Evolutionary conservation across 2,888 invertebrate genomes (phyloP).

Genomic region (Trachelus tabidus): DNA sequence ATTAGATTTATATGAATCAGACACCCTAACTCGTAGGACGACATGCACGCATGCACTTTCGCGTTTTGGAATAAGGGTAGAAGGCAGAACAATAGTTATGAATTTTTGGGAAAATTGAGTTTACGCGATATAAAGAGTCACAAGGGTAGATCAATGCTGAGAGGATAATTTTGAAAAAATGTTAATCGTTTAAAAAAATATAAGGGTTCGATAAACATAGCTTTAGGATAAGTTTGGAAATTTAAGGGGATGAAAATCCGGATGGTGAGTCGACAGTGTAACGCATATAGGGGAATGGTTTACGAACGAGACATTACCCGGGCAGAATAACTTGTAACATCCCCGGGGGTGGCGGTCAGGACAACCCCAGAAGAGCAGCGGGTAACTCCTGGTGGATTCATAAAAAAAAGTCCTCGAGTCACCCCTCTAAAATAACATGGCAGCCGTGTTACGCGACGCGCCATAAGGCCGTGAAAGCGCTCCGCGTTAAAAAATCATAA

Average conservation of each 20-base stretch:
- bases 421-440: conserved; percentile 53
- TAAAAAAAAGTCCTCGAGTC: conserved; percentile 45
- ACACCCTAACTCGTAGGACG: conserved; percentile 2
- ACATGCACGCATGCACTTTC: neutral
- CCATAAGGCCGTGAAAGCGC: conserved; percentile 50
- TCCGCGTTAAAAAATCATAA: conserved; percentile 54
- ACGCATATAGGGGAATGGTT: neutral
- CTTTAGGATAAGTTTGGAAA: no score
- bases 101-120: no score
- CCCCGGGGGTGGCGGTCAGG: conserved; percentile 4
- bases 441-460: conserved; percentile 26
- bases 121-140: no score
- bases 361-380: no score
- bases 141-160: no score
- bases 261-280: no score
- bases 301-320: conserved; percentile 18
- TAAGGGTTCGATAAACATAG: no score
- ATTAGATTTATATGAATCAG: conserved; percentile 28
- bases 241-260: no score
- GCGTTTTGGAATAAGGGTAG: no score
- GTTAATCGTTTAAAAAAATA: no score
- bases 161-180: no score
- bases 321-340: conserved; percentile 16
- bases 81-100: no score
- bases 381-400: conserved; percentile 43